These are phyloP conservation scores for Trachythela sp. DNA, from an alignment of 64 coral and sea anemone genomes.

Conservation along the genomic window DNA sequence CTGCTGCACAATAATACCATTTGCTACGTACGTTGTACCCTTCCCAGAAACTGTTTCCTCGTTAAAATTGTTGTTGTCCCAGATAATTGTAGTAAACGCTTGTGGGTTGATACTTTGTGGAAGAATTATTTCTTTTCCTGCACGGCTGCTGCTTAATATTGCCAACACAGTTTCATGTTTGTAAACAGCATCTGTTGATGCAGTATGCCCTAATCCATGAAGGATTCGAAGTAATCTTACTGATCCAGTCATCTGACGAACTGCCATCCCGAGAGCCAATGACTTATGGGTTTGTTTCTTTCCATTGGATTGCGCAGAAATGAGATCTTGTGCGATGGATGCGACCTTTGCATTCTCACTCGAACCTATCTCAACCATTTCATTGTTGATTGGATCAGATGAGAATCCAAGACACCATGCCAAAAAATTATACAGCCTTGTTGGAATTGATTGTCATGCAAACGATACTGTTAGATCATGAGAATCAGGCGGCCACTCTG, in stretches of 20 bases:
- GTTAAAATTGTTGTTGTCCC: no score
- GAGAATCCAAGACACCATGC: background rate
- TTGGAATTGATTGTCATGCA: background rate
- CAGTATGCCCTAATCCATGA: constrained; percentile 6
- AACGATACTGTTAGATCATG: background rate
- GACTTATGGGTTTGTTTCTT: no score
- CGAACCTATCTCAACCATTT: background rate
- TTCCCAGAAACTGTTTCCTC: no score
- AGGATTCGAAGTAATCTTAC: background rate
- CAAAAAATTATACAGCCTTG: background rate
- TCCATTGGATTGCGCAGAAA: background rate
- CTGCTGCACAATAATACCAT: no score
- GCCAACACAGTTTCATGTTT: no score
- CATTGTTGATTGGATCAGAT: background rate
- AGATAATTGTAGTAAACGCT: no score
- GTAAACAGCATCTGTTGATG: no score
- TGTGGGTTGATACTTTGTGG: no score
- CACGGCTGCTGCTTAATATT: no score
- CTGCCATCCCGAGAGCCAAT: no score
- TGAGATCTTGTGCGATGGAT: background rate
- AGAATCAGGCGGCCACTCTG: background rate
- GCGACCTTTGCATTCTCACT: background rate
- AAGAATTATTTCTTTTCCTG: no score
- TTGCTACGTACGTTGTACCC: no score
- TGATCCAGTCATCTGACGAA: background rate